These are phyloP conservation scores for Cisticola juncidis DNA, from an alignment of 2,113 vertebrate species.

Conservation along the genomic window DNA sequence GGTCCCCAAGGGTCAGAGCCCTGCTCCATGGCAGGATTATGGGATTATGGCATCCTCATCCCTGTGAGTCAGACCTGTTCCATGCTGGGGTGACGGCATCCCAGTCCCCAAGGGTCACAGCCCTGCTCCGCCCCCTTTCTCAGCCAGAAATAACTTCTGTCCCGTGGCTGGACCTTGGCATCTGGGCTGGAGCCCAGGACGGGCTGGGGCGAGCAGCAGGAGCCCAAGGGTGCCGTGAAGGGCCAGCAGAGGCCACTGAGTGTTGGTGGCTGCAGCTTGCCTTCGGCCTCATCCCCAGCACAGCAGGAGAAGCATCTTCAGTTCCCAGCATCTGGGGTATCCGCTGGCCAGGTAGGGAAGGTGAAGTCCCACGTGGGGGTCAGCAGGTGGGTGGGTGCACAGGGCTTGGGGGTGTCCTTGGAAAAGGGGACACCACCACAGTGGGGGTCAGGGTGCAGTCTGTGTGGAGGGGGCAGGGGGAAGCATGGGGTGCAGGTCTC, in stretches of 20 bases:
- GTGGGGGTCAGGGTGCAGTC: background rate
- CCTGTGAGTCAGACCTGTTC: background rate
- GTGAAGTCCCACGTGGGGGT: background rate
- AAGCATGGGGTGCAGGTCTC: background rate
- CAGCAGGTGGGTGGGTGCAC: background rate
- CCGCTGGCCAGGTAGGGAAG: conserved; percentile 11
- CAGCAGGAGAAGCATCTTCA: background rate
- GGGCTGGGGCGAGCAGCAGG: background rate
- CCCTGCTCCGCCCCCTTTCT: conserved; percentile 67
- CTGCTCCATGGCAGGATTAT: background rate
- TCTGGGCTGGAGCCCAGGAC: conserved; percentile 30
- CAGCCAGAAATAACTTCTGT: conserved; percentile 76
- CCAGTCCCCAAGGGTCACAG: background rate
- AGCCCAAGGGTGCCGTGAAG: background rate
- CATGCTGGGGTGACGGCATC: background rate
- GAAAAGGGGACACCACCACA: background rate
- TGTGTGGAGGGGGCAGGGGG: fast-evolving
- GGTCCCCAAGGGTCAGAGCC: background rate
- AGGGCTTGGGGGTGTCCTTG: background rate
- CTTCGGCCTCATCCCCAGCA: fast-evolving
- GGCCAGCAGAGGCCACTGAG: background rate
- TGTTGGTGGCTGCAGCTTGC: background rate
- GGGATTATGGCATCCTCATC: background rate
- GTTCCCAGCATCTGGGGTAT: background rate
- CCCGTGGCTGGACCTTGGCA: conserved; percentile 35